Percentiles rank a stretch among this genome's conserved stretches.
Conservation (phyloP, 2,888 invertebrate genomes). For the Ashinkailepas kermadecensis region DNA sequence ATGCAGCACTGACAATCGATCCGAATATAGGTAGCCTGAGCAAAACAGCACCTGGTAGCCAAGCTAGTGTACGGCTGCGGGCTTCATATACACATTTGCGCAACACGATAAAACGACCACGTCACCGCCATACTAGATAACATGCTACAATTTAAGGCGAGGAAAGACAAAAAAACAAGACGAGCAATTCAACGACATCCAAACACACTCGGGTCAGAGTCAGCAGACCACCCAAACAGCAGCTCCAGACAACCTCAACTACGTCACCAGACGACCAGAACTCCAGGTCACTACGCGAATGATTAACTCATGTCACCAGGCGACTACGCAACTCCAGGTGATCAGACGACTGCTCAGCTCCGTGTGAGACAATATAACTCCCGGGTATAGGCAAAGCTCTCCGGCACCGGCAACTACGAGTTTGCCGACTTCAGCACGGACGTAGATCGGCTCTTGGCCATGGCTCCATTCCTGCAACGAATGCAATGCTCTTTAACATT, state of each 20-base stretch:
- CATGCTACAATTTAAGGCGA: background rate
- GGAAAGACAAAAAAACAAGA: background rate
- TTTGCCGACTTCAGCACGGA: constrained; percentile 6
- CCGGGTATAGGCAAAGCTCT: background rate
- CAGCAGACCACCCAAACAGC: too few relatives aligned
- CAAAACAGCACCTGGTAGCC: background rate
- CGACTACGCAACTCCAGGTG: too few relatives aligned
- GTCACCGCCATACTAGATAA: background rate
- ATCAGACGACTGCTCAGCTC: too few relatives aligned
- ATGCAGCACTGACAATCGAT: background rate
- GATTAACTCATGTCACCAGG: too few relatives aligned
- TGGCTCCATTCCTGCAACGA: constrained; percentile 25
- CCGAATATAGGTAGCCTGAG: background rate
- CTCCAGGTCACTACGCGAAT: too few relatives aligned
- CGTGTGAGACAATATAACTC: background rate
- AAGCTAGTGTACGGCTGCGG: background rate
- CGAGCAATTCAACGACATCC: too few relatives aligned
- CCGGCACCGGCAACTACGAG: background rate
- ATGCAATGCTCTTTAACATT: constrained; percentile 25
- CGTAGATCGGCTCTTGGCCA: constrained; percentile 21
- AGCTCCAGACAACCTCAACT: too few relatives aligned
- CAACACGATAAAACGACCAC: background rate
- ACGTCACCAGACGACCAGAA: too few relatives aligned
- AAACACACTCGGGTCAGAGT: too few relatives aligned
- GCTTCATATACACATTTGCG: background rate